Conservation (phyloP, 2,888 invertebrate species). For the Cancer borealis region DNA sequence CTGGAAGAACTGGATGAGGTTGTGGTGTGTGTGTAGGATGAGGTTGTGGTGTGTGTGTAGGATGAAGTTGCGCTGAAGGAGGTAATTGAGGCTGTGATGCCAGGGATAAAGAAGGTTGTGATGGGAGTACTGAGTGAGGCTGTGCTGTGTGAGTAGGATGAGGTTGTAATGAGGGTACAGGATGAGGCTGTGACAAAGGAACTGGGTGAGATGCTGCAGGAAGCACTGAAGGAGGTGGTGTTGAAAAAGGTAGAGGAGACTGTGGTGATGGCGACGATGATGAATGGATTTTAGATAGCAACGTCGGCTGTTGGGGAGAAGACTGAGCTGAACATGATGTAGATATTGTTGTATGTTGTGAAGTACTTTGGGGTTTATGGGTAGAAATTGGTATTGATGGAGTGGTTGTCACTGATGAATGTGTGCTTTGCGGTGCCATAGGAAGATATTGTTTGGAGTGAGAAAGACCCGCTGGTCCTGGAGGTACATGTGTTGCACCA, state of each 20-base stretch:
- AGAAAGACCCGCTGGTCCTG: slow-evolving; percentile 31
- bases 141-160: neutral
- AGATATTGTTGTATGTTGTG: slow-evolving; percentile 25
- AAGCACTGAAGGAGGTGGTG: slow-evolving; percentile 27
- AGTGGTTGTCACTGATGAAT: slow-evolving; percentile 50
- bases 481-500: neutral
- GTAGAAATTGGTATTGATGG: neutral
- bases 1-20: slow-evolving; percentile 39
- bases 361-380: neutral
- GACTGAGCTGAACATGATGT: slow-evolving; percentile 16
- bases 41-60: slow-evolving; percentile 51
- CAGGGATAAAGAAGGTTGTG: slow-evolving; percentile 36
- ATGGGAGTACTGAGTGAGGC: neutral
- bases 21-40: slow-evolving; percentile 17
- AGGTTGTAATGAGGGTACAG: neutral
- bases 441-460: slow-evolving; percentile 51
- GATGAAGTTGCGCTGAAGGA: slow-evolving; percentile 31
- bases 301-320: neutral
- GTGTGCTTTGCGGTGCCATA: slow-evolving; percentile 44
- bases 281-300: slow-evolving; percentile 36
- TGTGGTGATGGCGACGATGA: slow-evolving; percentile 36
- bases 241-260: neutral
- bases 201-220: slow-evolving; percentile 41
- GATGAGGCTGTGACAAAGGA: slow-evolving; percentile 27
- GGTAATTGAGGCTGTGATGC: slow-evolving; percentile 29